Evolutionary conservation across 92 coral and sea anemone species (phyloP), one percentile per base, ranked within the genome.

Genomic region (Palythoa grandis): DNA sequence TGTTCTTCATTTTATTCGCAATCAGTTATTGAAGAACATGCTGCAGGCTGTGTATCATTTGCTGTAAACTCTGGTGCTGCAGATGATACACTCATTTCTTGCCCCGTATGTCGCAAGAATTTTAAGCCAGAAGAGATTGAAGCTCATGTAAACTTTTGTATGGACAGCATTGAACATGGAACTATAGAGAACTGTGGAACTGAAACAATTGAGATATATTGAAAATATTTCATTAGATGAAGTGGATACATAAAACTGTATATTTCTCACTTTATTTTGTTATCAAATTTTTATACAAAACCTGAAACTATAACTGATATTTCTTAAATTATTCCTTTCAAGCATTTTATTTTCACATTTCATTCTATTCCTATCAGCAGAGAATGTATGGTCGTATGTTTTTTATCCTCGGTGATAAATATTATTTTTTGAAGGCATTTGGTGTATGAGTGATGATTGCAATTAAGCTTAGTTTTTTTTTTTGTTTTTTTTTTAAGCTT

Each of bases 91-190:
- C 76, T 79, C 4, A 86, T 93, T 69, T 82, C 91, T 53, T 93
- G 95, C 53, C 95, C 95, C 14, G 74, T 93, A 11, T 93, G 95
- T 63, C 76, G 78, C 43, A 88, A 79, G 47, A 22, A 76, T 24
- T 88, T 93, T 50, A 74, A 88, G 10, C 5, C 78, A 19, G 86
- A 77, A 60, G 72, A 63, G 57, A 91, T 93, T 23, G 87, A 82
- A 66, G 87, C 74, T 25, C 95, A 93, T 68, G 95, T 94, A 12
- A 87, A 88, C 78, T 76, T 25, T 37, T 93, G 95, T 76, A 84
- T 86, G 5, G 94, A 93, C 78, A 78, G 80, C 50, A 73, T 54
- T 9, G 63, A 35, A 16, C 19, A 58, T 52, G 83, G 88, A 39
- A 40, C 73, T 72, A 63, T 76, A 52, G 85, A 70, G n/a, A 84